Conservation (phyloP, 1,140 invertebrate genomes). For the Sitobion miscanthi region DNA sequence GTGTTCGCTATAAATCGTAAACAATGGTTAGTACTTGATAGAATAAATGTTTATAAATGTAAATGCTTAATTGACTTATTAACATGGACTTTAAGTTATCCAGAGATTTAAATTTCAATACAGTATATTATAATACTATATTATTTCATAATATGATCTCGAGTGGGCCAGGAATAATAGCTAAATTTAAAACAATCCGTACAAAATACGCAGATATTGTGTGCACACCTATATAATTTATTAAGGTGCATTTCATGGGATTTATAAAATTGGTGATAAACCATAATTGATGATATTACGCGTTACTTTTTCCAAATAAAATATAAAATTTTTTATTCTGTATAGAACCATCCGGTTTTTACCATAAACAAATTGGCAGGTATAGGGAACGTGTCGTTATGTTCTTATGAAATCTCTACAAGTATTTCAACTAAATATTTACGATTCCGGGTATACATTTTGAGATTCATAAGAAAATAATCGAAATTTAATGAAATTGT, state of each 20-base stretch:
- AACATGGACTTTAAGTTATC: background rate
- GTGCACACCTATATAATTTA: background rate
- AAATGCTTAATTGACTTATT: background rate
- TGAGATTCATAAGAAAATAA: background rate
- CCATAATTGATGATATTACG: background rate
- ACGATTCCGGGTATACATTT: background rate
- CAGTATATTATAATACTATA: background rate
- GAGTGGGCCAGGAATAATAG: background rate
- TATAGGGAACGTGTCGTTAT: background rate
- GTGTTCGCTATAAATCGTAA: constrained; percentile 30
- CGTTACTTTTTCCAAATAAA: background rate
- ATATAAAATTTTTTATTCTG: background rate
- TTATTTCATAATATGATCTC: background rate
- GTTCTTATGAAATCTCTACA: background rate
- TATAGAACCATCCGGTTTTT: background rate
- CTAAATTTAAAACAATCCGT: background rate
- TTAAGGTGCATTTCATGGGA: background rate
- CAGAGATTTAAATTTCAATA: background rate
- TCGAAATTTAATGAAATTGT: background rate
- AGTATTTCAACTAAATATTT: background rate
- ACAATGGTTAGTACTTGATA: background rate
- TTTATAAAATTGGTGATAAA: background rate
- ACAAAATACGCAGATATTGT: background rate
- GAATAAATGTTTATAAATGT: background rate
- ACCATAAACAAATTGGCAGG: background rate